Conservation (phyloP, 2,113 vertebrate genomes). For the Ptilonorhynchus violaceus region DNA sequence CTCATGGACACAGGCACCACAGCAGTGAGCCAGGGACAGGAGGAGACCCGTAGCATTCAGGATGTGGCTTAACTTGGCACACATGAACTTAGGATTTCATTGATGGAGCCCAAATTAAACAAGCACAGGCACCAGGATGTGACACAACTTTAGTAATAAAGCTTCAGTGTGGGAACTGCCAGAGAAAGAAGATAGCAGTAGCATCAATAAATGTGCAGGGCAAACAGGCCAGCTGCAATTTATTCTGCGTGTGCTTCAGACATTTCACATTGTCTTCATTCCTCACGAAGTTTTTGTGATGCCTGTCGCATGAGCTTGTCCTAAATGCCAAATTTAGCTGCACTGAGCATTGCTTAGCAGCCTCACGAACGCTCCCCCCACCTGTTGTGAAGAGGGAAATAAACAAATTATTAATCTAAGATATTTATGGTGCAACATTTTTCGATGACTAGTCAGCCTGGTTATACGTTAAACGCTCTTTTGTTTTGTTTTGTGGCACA, state of each 20-base stretch:
- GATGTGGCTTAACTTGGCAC: not conserved
- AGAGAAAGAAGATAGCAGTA: not conserved
- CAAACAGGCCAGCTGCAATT: constrained; percentile 25
- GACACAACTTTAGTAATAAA: not conserved
- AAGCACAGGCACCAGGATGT: not conserved
- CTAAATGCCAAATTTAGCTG: not conserved
- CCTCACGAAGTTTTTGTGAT: constrained; percentile 21
- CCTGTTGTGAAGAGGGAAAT: not conserved
- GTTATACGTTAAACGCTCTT: not conserved
- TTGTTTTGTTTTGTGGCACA: not conserved
- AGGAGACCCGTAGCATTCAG: not conserved
- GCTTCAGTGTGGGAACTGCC: not conserved
- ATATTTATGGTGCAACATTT: constrained; percentile 8
- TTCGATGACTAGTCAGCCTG: not conserved
- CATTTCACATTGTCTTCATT: constrained; percentile 37
- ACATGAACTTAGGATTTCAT: not conserved
- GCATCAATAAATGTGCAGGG: not conserved
- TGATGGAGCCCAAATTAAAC: not conserved
- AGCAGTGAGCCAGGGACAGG: not conserved
- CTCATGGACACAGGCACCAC: not conserved
- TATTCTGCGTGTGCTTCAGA: constrained; percentile 10
- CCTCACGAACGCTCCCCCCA: not conserved
- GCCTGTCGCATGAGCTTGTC: not conserved
- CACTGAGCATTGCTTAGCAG: not conserved
- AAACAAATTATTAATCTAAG: constrained; percentile 33